Base-by-base conservation (phyloP, 1,140 invertebrate genomes). In the Stenopsyche tienmushanensis region DNA sequence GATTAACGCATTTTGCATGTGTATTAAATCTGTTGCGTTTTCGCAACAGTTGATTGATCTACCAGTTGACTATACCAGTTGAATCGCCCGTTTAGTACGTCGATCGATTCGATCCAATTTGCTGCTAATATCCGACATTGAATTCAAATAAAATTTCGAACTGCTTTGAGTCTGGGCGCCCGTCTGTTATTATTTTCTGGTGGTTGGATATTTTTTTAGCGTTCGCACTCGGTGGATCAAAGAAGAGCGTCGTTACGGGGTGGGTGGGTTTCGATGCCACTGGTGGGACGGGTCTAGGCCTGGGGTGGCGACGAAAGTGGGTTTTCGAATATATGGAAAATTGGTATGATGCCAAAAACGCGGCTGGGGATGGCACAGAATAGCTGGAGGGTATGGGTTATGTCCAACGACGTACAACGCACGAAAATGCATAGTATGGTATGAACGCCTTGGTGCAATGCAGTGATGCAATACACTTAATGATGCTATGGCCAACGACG, bases 341-440 rank as follows among this genome's bases (percentile, higher is more conserved):
- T 62, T 65, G 67, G 67, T 42, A 44, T 21, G 17, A 25, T 50
- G 49, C 67, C 63, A 69, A 69, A 69, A 68, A 55, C 53, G 57
- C 13, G 29, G 29, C 7, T 9, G 50, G 23, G 1, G 26, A 49
- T 34, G 47, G 47, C 13, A 29, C 41, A 52, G 18, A 41, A 20
- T 25, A 34, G 53, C 17, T 15, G 52, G 17, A 52, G 47, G 41
- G 42, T 41, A n/a, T 52, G 57, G 20, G 54, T 42, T 18, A 13
- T 13, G 18, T 34, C 54, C 21, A 15, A 53, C 53, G 52, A 63
- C 55, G 64, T 34, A 57, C 29, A 34, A 21, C 15, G 53, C 53
- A n/a, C n/a, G n/a, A n/a, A 39, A 39, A 39, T 54, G 47, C 50
- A 24, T 23, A 42, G 20, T 17, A 29, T 39, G 15, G 26, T n/a